A percentile compares a stretch with the other conserved stretches of the same genome.
These are phyloP conservation scores for Atta texana DNA, from an alignment of 1,140 invertebrate genomes.

Conservation along the genomic window DNA sequence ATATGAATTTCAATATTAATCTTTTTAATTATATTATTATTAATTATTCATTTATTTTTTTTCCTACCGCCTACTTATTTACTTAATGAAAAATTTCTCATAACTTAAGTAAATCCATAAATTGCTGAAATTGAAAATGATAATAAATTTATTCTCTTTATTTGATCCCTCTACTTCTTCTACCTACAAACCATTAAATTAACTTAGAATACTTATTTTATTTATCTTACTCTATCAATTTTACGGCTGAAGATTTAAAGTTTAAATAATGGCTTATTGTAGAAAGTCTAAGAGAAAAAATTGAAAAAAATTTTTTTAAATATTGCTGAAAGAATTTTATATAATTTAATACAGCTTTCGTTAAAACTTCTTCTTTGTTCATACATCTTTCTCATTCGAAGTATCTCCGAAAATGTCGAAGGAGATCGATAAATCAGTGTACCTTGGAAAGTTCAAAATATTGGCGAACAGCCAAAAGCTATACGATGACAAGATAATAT, in stretches of 20 bases:
- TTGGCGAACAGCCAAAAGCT: constrained; percentile 65
- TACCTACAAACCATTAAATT: no score
- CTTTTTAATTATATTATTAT: no score
- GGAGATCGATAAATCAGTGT: constrained; percentile 60
- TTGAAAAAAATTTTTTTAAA: not conserved
- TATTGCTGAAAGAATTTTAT: not conserved
- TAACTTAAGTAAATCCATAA: no score
- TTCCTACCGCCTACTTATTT: no score
- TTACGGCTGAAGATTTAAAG: not conserved
- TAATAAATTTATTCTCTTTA: no score
- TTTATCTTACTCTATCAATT: no score
- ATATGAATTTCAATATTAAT: no score
- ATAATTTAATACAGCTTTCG: not conserved
- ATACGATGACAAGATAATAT: constrained; percentile 42
- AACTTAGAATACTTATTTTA: no score
- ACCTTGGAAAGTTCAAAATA: constrained; percentile 67
- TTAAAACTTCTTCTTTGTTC: not conserved
- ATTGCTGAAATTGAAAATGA: no score
- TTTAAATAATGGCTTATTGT: not conserved
- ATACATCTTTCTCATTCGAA: not conserved
- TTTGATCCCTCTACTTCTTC: no score
- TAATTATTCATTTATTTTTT: no score
- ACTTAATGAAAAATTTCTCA: no score
- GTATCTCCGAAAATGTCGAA: constrained; percentile 20
- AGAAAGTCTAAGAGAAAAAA: not conserved